Percentiles rank a stretch among this genome's conserved stretches.
These are phyloP conservation scores for Saccostrea glomerata DNA, from an alignment of 1,140 invertebrate species.

Conservation along the genomic window DNA sequence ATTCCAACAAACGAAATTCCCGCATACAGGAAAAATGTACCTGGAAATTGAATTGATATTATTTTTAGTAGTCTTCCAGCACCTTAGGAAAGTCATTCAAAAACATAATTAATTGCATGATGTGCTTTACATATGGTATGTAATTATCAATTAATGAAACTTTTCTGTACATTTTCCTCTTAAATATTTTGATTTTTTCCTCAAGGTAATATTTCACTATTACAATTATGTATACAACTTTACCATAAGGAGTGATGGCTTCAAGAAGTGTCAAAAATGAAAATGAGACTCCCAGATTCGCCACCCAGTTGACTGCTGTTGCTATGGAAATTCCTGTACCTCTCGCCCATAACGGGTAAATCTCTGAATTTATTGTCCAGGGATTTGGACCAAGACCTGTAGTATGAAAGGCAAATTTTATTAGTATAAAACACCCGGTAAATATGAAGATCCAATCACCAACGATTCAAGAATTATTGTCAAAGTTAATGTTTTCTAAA, in stretches of 20 bases:
- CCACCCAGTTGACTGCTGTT: slow-evolving; percentile 82
- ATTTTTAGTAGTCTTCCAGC: no score
- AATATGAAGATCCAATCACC: no score
- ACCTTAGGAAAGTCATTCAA: no score
- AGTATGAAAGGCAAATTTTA: neutral
- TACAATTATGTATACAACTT: slow-evolving; percentile 3
- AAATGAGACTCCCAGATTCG: slow-evolving; percentile 83
- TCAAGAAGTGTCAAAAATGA: slow-evolving; percentile 81
- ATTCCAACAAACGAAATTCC: slow-evolving; percentile 86
- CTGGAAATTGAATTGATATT: slow-evolving; percentile 69
- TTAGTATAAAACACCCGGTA: neutral
- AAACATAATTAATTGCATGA: no score
- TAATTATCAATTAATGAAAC: no score
- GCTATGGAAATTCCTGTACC: slow-evolving; percentile 80
- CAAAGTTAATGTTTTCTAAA: no score
- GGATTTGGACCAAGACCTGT: slow-evolving; percentile 83
- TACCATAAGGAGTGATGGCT: slow-evolving; percentile 79
- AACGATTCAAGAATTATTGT: no score
- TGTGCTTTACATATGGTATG: no score
- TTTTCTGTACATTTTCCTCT: no score
- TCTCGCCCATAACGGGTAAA: slow-evolving; percentile 83
- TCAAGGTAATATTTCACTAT: no score
- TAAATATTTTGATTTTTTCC: no score
- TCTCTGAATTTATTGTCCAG: slow-evolving; percentile 84
- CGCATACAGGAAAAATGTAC: slow-evolving; percentile 89